Evolutionary conservation across 2,797 vertebrate species (phyloP).

Genomic region (Danionella dracula): DNA sequence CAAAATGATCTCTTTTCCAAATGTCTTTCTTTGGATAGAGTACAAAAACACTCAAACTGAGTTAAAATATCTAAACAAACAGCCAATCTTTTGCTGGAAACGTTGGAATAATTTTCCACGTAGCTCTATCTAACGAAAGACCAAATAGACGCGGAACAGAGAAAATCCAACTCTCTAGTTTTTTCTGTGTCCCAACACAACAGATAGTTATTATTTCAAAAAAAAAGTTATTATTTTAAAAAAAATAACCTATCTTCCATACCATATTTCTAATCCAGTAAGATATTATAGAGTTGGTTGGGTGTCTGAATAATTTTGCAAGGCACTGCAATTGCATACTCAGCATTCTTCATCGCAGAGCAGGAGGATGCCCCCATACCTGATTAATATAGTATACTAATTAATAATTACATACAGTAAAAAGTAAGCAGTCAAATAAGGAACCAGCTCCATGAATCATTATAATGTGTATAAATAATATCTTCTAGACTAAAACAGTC

Average conservation of each 20-base stretch:
- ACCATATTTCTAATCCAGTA: background rate
- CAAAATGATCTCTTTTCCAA: too few species aligned
- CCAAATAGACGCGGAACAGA: too few species aligned
- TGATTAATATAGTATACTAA: conserved; percentile 34
- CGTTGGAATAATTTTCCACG: too few species aligned
- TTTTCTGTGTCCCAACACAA: too few species aligned
- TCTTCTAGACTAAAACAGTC: conserved; percentile 37
- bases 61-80: too few species aligned
- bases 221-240: too few species aligned
- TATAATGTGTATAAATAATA: conserved; percentile 29
- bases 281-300: background rate
- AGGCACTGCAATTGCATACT: background rate
- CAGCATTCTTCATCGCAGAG: conserved; percentile 26
- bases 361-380: conserved; percentile 25
- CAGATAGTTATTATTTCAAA: background rate
- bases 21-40: too few species aligned
- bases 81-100: too few species aligned
- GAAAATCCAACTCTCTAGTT: too few species aligned
- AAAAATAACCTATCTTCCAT: background rate
- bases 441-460: conserved; percentile 15
- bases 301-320: conserved; percentile 9
- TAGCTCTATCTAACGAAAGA: too few species aligned
- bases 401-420: conserved; percentile 31
- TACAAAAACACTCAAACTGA: too few species aligned
- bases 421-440: conserved; percentile 25